Conservation (phyloP, 2,113 vertebrate species). For the Arothron firmamentum region DNA sequence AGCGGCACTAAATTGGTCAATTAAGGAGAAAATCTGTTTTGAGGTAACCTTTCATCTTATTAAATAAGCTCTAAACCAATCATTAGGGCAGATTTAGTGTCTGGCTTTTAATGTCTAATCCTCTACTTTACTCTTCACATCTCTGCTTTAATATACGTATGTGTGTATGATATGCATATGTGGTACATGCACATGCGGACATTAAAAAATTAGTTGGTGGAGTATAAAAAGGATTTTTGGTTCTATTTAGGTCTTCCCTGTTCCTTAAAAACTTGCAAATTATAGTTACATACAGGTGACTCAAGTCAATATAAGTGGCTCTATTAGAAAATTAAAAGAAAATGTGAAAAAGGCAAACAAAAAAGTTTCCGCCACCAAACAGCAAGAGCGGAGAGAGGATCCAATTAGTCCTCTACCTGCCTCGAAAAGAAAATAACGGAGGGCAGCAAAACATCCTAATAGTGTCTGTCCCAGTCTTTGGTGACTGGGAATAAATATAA, state of each 20-base stretch:
- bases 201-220: neutral
- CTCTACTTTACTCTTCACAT: conserved; percentile 26
- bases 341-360: conserved; percentile 16
- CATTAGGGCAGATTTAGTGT: conserved; percentile 55
- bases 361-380: conserved; percentile 41
- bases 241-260: neutral
- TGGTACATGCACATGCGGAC: neutral
- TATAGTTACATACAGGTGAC: conserved; percentile 19
- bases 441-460: conserved; percentile 53
- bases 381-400: conserved; percentile 28
- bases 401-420: conserved; percentile 54
- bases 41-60: conserved; percentile 70
- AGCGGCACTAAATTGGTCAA: conserved; percentile 64
- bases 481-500: conserved; percentile 68
- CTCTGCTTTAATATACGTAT: neutral
- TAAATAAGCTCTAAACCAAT: conserved; percentile 71
- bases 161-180: neutral
- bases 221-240: neutral
- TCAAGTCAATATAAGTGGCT: conserved; percentile 29
- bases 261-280: neutral
- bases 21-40: conserved; percentile 68
- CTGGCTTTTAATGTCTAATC: conserved; percentile 53
- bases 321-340: conserved; percentile 23
- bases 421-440: conserved; percentile 58
- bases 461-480: conserved; percentile 52